Evolutionary conservation across 2,113 vertebrate species (phyloP), one percentile per base, ranked within the genome.

Genomic region (Podarcis cretensis): DNA sequence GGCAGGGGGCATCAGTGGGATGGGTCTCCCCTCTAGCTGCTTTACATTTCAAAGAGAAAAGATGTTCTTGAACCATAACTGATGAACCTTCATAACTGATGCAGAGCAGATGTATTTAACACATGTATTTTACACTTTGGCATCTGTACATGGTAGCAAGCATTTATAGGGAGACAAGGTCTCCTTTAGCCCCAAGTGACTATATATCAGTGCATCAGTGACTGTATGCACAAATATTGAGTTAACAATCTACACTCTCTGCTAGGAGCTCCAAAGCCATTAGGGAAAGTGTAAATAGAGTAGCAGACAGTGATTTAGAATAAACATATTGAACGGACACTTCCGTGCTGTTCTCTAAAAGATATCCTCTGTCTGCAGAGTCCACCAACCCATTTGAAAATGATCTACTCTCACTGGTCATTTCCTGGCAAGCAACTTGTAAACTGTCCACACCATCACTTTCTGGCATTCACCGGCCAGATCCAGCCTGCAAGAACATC

Each of bases 271-370:
- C 80, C 54, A 85, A 88, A 85, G 89, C 43, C 88, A 76, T 30
- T 20, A 85, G 81, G 74, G 66, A 54, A 89, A 84, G 74, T 89
- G 74, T 66, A 94, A 95, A 78, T 81, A 94, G 89, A 94, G 59
- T 90, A 87, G 83, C 85, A 94, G 84, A 76, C 90, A n/a, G 85
- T 79, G 82, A 91, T 90, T 93, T 89, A 88, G 86, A 90, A 84
- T 9, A 89, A 91, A 20, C n/a, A 16, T 1, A 86, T n/a, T 78
- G 81, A 90, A 88, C 23, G 69, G 14, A 85, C 84, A 66, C 30
- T 71, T 91, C 85, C 4, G 0, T 59, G 12, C 14, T 20, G 80
- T 54, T 81, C 5, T 0, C 27, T 83, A 57, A 76, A 90, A 18
- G 48, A 54, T 37, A 83, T 69, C 43, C 32, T 83, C 23, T 66